Evolutionary conservation across 2,888 invertebrate genomes (phyloP), one percentile per base, ranked within the genome.

Genomic region (Rugalucina vietnamica): DNA sequence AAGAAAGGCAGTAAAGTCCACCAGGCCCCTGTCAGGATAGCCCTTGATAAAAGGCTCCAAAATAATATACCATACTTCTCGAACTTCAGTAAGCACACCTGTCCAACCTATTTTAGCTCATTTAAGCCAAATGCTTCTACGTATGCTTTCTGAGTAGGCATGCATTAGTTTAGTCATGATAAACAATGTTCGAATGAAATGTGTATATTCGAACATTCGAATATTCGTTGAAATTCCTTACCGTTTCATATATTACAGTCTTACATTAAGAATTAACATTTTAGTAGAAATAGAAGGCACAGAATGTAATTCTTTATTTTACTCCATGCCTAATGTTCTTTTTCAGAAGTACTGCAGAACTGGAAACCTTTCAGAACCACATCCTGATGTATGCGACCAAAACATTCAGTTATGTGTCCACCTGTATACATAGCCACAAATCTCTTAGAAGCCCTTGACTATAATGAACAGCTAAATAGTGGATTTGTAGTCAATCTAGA

Each of bases 341-440:
- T 79, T 72, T 2, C 43, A 86, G 85, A 69, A 80, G 78, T 37
- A 85, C 82, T 34, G 82, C 71, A 27, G 85, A 82, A n/a, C 49
- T 86, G 43, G 85, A 82, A 32, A 60, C 49, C 24, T 86, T 82
- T 50, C 69, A 86, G 32, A 36, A 80, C 18, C 80, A 75, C 18
- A 69, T 82, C n/a, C 80, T 86, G 29, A 82, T 86, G 85, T 86
- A 82, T 57, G 60, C 50, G 32, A 69, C 75, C 27, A 86, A 85
- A 29, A 32, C 75, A 27, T 82, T 76, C 75, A 54, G 82, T 10
- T 82, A 86, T 69, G n/a, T 82, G 36, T n/a, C 85, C 85, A 27
- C 77, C 82, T 39, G 85, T 81, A 21, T 85, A 80, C 77, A 71
- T 70, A 27, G 82, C 77, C 21, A 76, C 82, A 49, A 85, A 82